Base-by-base conservation (phyloP, 2,113 vertebrate genomes). In the Aphyosemion australe region DNA sequence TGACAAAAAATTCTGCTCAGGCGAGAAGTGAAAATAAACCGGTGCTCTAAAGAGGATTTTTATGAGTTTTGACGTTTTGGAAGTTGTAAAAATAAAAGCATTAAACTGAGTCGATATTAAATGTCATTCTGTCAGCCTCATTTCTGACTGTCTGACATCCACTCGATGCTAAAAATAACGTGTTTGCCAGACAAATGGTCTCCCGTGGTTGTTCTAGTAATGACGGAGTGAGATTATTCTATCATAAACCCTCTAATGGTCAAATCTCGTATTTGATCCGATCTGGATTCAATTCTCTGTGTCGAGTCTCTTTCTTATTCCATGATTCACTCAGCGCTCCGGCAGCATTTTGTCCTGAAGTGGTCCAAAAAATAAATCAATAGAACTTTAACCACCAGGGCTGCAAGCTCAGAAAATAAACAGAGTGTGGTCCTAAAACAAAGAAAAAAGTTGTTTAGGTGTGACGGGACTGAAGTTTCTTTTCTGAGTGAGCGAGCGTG, bases 381-480 rank as follows among this genome's bases (percentile, higher is more conserved):
- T 41, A 13, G 12, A 19, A n/a, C 52, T 55, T 55, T 41, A 54
- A 48, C n/a, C 20, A 12, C 13, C n/a, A 15, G 20, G 13, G 18
- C 21, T 61, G 50, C 43, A 12, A 64, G n/a, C 58, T 57, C 19
- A 52, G 31, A 52, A 53, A 58, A 42, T 20, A 53, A 26, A 47
- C 20, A 39, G 34, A 1, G 11, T 12, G 0, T 2, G 16, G 51
- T 37, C 46, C 8, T 14, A 61, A 47, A 69, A 69, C 48, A 67
- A 59, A 60, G 5, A 6, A 51, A 20, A 5, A 6, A 47, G 57
- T n/a, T 48, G 39, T 60, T 54, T 41, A 42, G 5, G 45, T 42
- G 34, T 20, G 20, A 1, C 6, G 3, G 45, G 39, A 20, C 37
- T 55, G 0, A 59, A 49, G 54, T 47, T 15, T 56, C 18, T 31